Percentiles rank a stretch among this genome's conserved stretches.
Evolutionary conservation across 2,113 vertebrate genomes (phyloP).

Genomic region (Percina caprodes): DNA sequence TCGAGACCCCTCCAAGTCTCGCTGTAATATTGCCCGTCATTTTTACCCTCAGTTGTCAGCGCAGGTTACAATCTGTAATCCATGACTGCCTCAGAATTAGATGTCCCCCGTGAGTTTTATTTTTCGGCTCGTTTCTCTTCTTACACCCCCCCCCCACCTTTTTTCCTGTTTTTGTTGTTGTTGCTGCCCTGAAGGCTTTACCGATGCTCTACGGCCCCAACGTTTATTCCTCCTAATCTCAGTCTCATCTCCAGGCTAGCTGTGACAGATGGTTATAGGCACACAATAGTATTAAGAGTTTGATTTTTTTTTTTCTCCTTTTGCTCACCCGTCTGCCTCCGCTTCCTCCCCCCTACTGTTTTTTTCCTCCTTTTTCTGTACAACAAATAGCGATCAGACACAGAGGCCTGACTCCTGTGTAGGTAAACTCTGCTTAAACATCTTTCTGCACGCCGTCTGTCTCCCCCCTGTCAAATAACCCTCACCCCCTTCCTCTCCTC

Average conservation of each 20-base stretch:
- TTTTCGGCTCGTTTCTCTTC: slow-evolving; percentile 73
- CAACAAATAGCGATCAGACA: slow-evolving; percentile 96
- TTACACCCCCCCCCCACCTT: slow-evolving; percentile 76
- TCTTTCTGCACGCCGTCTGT: slow-evolving; percentile 69
- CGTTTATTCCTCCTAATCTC: slow-evolving; percentile 99
- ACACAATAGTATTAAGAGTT: slow-evolving; percentile 99
- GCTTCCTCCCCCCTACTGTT: not conserved
- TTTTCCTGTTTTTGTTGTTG: slow-evolving; percentile 83
- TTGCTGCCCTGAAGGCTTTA: slow-evolving; percentile 94
- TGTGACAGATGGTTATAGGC: slow-evolving; percentile 99
- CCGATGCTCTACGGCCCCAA: slow-evolving; percentile 92
- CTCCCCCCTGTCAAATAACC: slow-evolving; percentile 61
- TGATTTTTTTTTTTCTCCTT: slow-evolving; percentile 84
- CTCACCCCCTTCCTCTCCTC: slow-evolving; percentile 73
- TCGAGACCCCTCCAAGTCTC: slow-evolving; percentile 89
- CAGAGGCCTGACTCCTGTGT: slow-evolving; percentile 88
- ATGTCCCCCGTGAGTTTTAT: slow-evolving; percentile 92
- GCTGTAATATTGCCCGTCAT: slow-evolving; percentile 93
- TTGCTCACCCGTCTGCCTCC: slow-evolving; percentile 66
- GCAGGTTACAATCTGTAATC: slow-evolving; percentile 99
- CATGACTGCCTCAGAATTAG: slow-evolving; percentile 98
- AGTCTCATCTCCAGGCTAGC: slow-evolving; percentile 98
- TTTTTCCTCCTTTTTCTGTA: slow-evolving; percentile 87
- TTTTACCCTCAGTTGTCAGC: slow-evolving; percentile 92
- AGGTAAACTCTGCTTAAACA: slow-evolving; percentile 94